Conservation (phyloP, 2,797 vertebrate genomes). For the Myotis myotis region DNA sequence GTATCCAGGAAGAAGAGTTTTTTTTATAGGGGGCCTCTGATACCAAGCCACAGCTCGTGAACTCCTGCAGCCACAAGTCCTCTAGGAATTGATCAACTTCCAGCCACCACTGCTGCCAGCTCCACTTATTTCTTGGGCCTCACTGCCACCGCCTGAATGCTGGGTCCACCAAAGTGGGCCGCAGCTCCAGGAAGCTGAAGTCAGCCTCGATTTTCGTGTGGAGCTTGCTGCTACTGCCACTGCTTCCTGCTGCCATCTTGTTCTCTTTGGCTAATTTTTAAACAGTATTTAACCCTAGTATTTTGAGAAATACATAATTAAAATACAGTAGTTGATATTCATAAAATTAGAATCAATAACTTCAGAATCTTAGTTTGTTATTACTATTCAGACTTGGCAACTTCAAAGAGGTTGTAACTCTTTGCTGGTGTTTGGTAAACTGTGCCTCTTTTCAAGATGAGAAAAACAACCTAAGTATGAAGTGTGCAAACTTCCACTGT, state of each 20-base stretch:
- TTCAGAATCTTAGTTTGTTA: background rate
- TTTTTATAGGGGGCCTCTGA: constrained; percentile 87
- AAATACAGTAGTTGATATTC: background rate
- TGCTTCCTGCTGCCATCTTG: no score
- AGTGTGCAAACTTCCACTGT: background rate
- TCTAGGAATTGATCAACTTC: no score
- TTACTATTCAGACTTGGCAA: background rate
- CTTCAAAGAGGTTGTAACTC: background rate
- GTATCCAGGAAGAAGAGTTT: constrained; percentile 91
- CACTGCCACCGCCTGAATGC: no score
- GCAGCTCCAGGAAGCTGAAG: no score
- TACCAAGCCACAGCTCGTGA: constrained; percentile 89
- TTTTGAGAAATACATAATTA: background rate
- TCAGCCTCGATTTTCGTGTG: no score
- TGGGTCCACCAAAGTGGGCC: no score
- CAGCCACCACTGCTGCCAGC: no score
- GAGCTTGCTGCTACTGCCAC: no score
- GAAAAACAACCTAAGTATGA: constrained; percentile 12
- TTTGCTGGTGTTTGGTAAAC: background rate
- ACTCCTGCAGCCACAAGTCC: constrained; percentile 85
- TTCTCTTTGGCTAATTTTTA: no score
- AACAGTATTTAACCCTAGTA: background rate
- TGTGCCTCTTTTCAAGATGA: background rate
- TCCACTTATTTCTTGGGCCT: no score
- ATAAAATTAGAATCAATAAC: constrained; percentile 17